These are phyloP conservation scores for Ceraclea dissimilis DNA, from an alignment of 2,888 invertebrate species.

Conservation along the genomic window DNA sequence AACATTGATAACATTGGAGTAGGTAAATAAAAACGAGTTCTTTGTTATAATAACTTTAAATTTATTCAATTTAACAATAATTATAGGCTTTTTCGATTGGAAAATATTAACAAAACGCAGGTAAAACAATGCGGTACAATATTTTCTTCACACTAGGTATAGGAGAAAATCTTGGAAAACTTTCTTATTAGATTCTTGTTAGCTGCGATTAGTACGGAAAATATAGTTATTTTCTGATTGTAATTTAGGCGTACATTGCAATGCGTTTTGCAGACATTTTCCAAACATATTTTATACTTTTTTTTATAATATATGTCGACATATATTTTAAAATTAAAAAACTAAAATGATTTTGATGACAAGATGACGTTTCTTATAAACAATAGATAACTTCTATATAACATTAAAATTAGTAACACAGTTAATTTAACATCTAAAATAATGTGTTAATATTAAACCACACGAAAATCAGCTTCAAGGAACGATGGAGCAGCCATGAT, in stretches of 20 bases:
- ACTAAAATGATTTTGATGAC: constrained; percentile 1
- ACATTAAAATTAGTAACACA: constrained; percentile 26
- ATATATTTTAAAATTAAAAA: not conserved
- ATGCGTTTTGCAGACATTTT: no score
- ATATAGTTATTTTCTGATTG: no score
- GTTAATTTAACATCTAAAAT: constrained; percentile 20
- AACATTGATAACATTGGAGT: not conserved
- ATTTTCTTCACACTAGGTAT: no score
- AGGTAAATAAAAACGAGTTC: not conserved
- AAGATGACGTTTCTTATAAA: not conserved
- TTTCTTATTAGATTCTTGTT: no score
- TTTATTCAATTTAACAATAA: not conserved
- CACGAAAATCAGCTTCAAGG: constrained; percentile 18
- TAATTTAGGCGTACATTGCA: no score
- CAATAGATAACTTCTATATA: not conserved
- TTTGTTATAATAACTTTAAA: constrained; percentile 2
- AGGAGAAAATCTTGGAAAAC: no score
- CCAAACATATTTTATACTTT: no score
- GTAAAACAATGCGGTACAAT: no score
- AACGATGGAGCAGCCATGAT: constrained; percentile 9
- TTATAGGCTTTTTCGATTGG: no score
- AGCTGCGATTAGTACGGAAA: no score
- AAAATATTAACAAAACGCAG: no score
- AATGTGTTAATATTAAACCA: constrained; percentile 16
- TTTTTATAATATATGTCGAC: not conserved